Percentiles rank a stretch among this genome's conserved stretches.
These are phyloP conservation scores for Tetrapedia diversipes DNA, from an alignment of 2,888 invertebrate genomes.

Conservation along the genomic window DNA sequence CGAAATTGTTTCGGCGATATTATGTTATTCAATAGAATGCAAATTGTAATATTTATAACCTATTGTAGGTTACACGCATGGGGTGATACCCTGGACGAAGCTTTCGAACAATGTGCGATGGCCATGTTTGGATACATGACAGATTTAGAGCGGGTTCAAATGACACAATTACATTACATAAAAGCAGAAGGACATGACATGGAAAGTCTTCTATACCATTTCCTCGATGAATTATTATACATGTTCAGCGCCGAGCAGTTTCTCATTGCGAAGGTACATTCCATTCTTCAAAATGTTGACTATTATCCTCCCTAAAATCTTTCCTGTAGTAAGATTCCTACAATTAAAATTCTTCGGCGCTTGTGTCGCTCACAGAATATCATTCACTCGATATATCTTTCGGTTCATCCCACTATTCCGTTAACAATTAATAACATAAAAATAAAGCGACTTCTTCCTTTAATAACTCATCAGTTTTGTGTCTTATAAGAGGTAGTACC, in stretches of 20 bases:
- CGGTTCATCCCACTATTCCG: background rate
- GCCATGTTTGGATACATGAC: conserved; percentile 99
- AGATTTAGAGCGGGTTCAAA: conserved; percentile 92
- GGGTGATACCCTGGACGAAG: conserved; percentile 93
- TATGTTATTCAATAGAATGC: background rate
- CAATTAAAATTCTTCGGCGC: conserved; percentile 46
- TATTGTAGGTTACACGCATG: conserved; percentile 92
- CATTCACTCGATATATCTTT: background rate
- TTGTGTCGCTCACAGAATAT: background rate
- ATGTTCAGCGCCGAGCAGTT: conserved; percentile 96
- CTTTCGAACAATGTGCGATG: conserved; percentile 97
- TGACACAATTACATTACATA: conserved; percentile 90
- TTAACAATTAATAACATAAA: too few relatives aligned
- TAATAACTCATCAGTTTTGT: background rate
- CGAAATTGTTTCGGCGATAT: background rate
- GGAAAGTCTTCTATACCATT: conserved; percentile 94
- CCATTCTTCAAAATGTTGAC: background rate
- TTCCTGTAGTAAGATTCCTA: background rate
- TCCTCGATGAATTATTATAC: conserved; percentile 96
- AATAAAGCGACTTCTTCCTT: background rate
- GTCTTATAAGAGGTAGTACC: conserved; percentile 13
- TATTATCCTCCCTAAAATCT: background rate
- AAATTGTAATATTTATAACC: background rate
- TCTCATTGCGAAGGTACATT: conserved; percentile 87
- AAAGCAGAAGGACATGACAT: conserved; percentile 96